Evolutionary conservation across 2,888 invertebrate species (phyloP), one percentile per base, ranked within the genome.

Genomic region (Eutolmus rufibarbis): DNA sequence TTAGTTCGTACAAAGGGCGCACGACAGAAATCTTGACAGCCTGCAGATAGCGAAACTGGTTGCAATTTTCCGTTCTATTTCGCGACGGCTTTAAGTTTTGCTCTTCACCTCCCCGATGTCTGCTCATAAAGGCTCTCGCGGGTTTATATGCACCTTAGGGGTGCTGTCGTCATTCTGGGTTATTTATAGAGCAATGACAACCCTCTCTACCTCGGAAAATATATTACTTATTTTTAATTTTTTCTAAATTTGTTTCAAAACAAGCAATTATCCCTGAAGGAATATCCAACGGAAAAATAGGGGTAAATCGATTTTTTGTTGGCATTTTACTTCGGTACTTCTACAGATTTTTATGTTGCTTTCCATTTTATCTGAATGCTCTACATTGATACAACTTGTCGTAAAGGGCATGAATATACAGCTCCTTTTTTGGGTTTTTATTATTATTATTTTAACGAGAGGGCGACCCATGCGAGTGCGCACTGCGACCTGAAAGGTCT

Each of bases 11-110:
- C 31, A 79, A 46, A 23, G 79, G 28, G 79, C 16, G 28, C 46
- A 51, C 51, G 79, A 79, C n/a, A 31, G 51, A 51, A 79, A 51
- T 79, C 79, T 51, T 79, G 51, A 79, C 79, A 79, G 28, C 46
- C 46, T 79, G 14, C 23, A 79, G 51, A 23, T 40, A 79, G 79
- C 51, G 14, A 46, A 79, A 46, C 79, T 78, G 43, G 78, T 46
- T 43, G 37, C 40, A 46, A 51, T 79, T 46, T 46, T 79, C 46
- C 23, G 46, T 51, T 79, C 79, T 79, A 66, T 66, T 66, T 66
- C 66, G 66, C 66, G 28, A 23, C 23, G 23, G 12, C 23, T 57
- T 57, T 57, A 57, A 57, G 57, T 57, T 57, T 23, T 57, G 23
- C 23, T 57, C 57, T 57, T 57, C 8, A 12, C 0, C 28, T 9